Evolutionary conservation across 2,888 invertebrate species (phyloP), one percentile per base, ranked within the genome.

Genomic region (Phortica okadai): DNA sequence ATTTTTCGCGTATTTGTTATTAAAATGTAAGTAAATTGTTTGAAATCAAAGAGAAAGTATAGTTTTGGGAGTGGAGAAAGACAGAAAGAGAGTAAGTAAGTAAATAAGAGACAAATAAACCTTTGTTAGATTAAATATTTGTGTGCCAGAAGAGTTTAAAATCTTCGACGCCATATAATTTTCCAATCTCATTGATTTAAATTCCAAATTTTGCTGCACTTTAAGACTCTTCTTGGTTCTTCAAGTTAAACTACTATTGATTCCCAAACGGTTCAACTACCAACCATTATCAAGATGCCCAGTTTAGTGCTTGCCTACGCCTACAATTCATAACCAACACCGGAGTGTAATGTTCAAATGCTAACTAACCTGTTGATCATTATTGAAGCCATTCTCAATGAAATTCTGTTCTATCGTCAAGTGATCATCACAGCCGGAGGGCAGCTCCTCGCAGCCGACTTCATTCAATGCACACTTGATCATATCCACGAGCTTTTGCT

Each of bases 361-460:
- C 11, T 7, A 14, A 80, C 89, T 78, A 91, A 95, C 95, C 93
- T 94, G 94, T 83, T 94, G 93, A 79, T 95, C 95, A 76, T 93
- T 93, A 78, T 89, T 91, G 76, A 89, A 91, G 78, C 90, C 88
- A 79, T 91, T 91, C 79, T 94, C 95, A 80, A 95, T 94, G 87
- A 92, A 95, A 91, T 92, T 94, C 92, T 84, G 94, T 92, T 92
- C 92, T 64, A 91, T 84, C 50, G 89, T 88, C 73, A 91, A 82
- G 81, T 96, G 92, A 91, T 97, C 97, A 11, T 94, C 94, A 90
- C 96, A 96, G 73, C 96, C 97, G 7, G 96, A 95, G 16, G 97
- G 97, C 77, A 96, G 93, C 92, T 97, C 97, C 91, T 97, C 97
- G 89, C 97, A 97, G 76, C 97, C 97, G 44, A 97, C 93, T 91